Evolutionary conservation across 2,888 invertebrate genomes (phyloP), one percentile per base, ranked within the genome.

Genomic region (Linhomoeus sp.): DNA sequence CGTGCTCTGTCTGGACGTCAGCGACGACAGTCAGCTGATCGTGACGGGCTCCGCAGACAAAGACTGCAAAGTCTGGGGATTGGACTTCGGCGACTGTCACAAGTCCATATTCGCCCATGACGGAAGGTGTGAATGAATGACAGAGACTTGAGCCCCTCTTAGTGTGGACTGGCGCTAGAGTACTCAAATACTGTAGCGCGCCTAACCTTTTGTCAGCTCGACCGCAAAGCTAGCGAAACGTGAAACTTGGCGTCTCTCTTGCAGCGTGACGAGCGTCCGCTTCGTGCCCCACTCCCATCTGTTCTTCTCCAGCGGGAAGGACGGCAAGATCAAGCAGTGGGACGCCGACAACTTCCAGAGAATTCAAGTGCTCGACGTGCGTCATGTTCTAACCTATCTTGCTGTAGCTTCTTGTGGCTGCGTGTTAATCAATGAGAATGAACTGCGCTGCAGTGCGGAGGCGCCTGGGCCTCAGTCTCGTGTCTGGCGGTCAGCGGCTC

Each of bases 21-120:
- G 85, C 17, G 79, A 79, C 55, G 87, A 87, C 66, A 80, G 80
- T 0, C 75, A 76, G 14, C 65, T 94, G 24, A 80, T 94, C 52
- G 83, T 78, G 14, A 90, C 94, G 0, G 94, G 92, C 9, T 90
- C 92, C 2, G 82, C 83, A 0, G 97, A 97, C 71, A 76, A 88
- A 38, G 90, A 85, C 66, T 76, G 94, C 26, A 90, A 92, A 72
- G 79, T 97, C 51, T 99, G 94, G 94, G 94, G 94, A 35, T 75
- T 94, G 70, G 90, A 94, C 69, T 94, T 88, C 66, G 94, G 94
- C n/a, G 90, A 97, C 67, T 92, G 90, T 58, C 92, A 88, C 69
- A 69, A 67, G 78, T 88, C 88, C 0, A 74, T 94, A 55, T 86
- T 90, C 67, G 92, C 90, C 0, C 94, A 97, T 66, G 87, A 92